These are phyloP conservation scores for Delichon dasypus DNA, from an alignment of 2,797 vertebrate species.

Conservation along the genomic window DNA sequence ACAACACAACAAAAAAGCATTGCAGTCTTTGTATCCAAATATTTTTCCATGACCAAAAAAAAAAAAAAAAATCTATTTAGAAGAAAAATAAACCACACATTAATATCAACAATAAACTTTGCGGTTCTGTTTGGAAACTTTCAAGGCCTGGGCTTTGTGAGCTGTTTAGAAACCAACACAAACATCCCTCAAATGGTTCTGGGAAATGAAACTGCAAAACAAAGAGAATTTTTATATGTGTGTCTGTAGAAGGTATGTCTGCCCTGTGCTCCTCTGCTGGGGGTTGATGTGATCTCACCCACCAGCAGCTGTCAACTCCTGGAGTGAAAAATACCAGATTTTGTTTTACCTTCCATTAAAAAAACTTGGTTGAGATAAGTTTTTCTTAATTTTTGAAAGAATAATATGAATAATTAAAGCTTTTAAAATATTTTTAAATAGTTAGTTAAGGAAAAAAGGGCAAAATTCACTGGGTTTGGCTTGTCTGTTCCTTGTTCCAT, in stretches of 20 bases:
- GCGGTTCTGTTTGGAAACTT: constrained; percentile 17
- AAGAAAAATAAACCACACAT: constrained; percentile 48
- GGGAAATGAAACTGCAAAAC: constrained; percentile 40
- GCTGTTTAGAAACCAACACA: constrained; percentile 44
- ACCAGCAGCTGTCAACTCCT: not conserved
- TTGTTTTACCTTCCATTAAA: not conserved
- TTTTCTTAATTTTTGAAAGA: not conserved
- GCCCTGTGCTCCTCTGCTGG: not conserved
- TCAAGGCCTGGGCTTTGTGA: constrained; percentile 27
- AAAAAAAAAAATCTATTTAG: too few species aligned
- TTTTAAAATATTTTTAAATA: not conserved
- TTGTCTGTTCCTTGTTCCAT: not conserved
- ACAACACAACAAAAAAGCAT: not conserved
- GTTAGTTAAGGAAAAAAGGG: not conserved
- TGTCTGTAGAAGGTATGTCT: not conserved
- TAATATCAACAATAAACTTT: not conserved
- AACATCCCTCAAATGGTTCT: constrained; percentile 42
- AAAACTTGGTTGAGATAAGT: not conserved
- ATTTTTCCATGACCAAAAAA: constrained; percentile 66
- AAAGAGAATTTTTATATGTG: not conserved
- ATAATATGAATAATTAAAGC: not conserved
- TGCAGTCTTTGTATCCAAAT: constrained; percentile 51
- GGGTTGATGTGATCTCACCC: not conserved
- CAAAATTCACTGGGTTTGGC: not conserved
- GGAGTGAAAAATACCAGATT: not conserved